Percentiles rank a stretch among this genome's conserved stretches.
Conservation (phyloP, 92 coral and sea anemone species). For the Anthopleura xanthogrammica region DNA sequence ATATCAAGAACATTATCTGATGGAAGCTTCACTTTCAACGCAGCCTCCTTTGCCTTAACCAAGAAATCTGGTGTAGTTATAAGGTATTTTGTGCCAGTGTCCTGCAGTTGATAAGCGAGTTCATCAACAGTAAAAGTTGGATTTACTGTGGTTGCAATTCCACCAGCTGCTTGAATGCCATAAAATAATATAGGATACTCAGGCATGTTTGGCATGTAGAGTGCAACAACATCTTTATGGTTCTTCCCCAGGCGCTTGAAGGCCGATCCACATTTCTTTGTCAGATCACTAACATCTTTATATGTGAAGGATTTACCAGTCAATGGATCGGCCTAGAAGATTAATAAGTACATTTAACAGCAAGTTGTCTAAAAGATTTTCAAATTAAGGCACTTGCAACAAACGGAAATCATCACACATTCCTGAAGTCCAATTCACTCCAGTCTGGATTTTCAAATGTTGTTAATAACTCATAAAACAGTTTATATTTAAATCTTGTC, state of each 20-base stretch:
- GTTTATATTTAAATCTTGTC: too few species aligned
- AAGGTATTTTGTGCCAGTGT: slow-evolving; percentile 39
- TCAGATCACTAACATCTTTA: slow-evolving; percentile 28
- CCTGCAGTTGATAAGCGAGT: slow-evolving; percentile 41
- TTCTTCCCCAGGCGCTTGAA: slow-evolving; percentile 34
- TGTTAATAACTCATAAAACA: background rate
- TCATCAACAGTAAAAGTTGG: slow-evolving; percentile 36
- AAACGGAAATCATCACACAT: background rate
- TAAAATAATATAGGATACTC: slow-evolving; percentile 40
- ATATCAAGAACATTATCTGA: slow-evolving; percentile 40
- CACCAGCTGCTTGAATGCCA: slow-evolving; percentile 45
- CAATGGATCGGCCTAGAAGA: slow-evolving; percentile 30
- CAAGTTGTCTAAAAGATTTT: background rate
- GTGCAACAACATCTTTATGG: slow-evolving; percentile 45
- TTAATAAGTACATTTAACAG: background rate
- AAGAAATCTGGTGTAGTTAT: slow-evolving; percentile 17
- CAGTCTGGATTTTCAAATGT: background rate
- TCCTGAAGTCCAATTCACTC: background rate
- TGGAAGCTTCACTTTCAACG: slow-evolving; percentile 31
- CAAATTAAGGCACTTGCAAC: background rate
- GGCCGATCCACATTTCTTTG: slow-evolving; percentile 43
- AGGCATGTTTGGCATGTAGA: slow-evolving; percentile 35
- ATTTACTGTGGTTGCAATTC: slow-evolving; percentile 33
- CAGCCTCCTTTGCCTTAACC: slow-evolving; percentile 35
- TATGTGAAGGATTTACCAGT: slow-evolving; percentile 47